A percentile compares a stretch with the other conserved stretches of the same genome.
Conservation (phyloP, 1,140 invertebrate species). For the Planococcus citri region DNA sequence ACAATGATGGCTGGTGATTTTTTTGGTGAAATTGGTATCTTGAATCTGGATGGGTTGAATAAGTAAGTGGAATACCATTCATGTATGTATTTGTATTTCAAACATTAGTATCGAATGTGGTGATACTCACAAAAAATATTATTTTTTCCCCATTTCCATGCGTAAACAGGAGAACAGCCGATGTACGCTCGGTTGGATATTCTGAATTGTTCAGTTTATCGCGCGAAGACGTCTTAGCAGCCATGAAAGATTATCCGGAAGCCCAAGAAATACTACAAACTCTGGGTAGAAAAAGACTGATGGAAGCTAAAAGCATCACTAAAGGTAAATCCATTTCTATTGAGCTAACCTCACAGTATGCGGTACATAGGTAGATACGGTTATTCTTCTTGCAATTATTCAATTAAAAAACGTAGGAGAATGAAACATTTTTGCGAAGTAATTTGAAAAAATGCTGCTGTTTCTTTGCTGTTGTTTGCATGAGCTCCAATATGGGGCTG, state of each 20-base stretch:
- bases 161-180: conserved; percentile 68
- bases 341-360: too few species aligned
- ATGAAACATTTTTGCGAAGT: too few species aligned
- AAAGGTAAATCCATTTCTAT: conserved; percentile 19
- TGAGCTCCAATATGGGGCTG: too few species aligned
- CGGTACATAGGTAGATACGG: too few species aligned
- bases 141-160: neutral
- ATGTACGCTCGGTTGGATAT: conserved; percentile 90
- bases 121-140: neutral
- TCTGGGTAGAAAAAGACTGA: conserved; percentile 70
- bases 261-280: conserved; percentile 86
- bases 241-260: conserved; percentile 94
- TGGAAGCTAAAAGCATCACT: conserved; percentile 53
- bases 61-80: conserved; percentile 57
- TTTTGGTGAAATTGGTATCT: conserved; percentile 94
- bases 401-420: too few species aligned
- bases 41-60: conserved; percentile 89
- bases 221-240: conserved; percentile 82
- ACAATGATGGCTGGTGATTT: conserved; percentile 96
- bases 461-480: neutral
- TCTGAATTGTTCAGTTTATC: conserved; percentile 90
- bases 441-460: conserved; percentile 1
- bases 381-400: too few species aligned
- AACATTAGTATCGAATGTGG: neutral
- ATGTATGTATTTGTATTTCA: neutral